Evolutionary conservation across 2,888 invertebrate species (phyloP).

Genomic region (Drosophila mulleri): DNA sequence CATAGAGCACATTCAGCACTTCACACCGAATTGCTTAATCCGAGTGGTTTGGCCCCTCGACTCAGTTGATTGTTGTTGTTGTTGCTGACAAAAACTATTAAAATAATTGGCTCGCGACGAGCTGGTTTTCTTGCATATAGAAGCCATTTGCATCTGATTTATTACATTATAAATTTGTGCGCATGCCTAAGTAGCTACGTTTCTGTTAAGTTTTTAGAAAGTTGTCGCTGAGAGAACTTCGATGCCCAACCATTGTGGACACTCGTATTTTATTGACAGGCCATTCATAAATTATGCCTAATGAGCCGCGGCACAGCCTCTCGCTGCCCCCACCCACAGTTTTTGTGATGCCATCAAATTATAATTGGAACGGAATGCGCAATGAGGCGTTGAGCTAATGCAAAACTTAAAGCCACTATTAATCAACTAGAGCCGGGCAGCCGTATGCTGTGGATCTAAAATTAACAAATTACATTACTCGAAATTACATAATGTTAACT

Average conservation of each 20-base stretch:
- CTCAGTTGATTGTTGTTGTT: conserved; percentile 42
- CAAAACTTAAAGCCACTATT: conserved; percentile 47
- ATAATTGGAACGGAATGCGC: conserved; percentile 74
- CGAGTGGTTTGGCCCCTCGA: conserved; percentile 43
- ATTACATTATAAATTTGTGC: conserved; percentile 76
- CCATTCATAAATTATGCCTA: conserved; percentile 75
- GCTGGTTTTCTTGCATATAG: conserved; percentile 62
- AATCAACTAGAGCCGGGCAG: conserved; percentile 17
- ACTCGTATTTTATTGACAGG: conserved; percentile 63
- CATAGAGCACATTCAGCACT: conserved; percentile 58
- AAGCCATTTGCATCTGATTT: conserved; percentile 75
- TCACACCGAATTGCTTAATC: conserved; percentile 73
- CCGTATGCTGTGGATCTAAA: neutral
- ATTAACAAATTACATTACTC: neutral
- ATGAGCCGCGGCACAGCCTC: conserved; percentile 52
- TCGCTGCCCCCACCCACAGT: conserved; percentile 6
- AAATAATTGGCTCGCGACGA: conserved; percentile 76
- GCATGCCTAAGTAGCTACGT: conserved; percentile 78
- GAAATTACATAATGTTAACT: neutral
- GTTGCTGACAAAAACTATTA: conserved; percentile 68
- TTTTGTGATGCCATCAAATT: conserved; percentile 52
- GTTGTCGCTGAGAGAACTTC: conserved; percentile 45
- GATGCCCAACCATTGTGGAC: conserved; percentile 19
- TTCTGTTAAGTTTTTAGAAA: conserved; percentile 66
- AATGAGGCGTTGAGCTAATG: conserved; percentile 64